Conservation (phyloP, 2,797 vertebrate species). For the Xenops minutus region DNA sequence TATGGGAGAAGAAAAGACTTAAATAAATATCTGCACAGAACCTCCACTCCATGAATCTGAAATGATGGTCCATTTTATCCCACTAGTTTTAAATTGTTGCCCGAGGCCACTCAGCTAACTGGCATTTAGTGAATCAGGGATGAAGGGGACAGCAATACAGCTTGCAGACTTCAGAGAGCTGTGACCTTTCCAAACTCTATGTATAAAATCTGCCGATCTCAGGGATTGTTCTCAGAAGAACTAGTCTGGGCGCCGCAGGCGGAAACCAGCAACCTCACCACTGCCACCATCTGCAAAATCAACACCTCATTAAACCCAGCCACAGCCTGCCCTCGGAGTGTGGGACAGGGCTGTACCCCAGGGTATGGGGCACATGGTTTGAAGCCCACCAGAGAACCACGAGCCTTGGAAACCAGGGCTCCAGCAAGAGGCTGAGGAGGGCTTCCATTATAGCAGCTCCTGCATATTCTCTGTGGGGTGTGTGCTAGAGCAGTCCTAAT, state of each 20-base stretch:
- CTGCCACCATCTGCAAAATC: neutral
- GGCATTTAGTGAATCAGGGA: constrained; percentile 24
- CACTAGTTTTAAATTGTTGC: constrained; percentile 3
- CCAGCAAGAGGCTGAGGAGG: accelerated
- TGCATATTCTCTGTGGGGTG: accelerated
- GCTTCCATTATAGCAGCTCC: accelerated
- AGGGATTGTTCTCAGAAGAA: accelerated
- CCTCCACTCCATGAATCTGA: neutral
- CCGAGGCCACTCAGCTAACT: neutral
- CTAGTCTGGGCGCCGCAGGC: accelerated
- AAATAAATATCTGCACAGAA: neutral
- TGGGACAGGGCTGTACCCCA: accelerated
- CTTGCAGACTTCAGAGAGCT: neutral
- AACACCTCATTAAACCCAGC: neutral
- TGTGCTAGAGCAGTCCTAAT: neutral
- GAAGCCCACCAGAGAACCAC: accelerated
- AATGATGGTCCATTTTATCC: neutral
- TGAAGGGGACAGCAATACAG: neutral
- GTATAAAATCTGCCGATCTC: neutral
- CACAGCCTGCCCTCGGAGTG: neutral
- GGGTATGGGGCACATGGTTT: accelerated
- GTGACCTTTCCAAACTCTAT: constrained; percentile 24
- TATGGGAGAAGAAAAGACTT: neutral
- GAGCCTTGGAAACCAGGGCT: accelerated
- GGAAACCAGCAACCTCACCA: neutral